phyloP scores from a whole-genome alignment of 2,888 invertebrate genomes.

The Lycophotia porphyrea region DNA sequence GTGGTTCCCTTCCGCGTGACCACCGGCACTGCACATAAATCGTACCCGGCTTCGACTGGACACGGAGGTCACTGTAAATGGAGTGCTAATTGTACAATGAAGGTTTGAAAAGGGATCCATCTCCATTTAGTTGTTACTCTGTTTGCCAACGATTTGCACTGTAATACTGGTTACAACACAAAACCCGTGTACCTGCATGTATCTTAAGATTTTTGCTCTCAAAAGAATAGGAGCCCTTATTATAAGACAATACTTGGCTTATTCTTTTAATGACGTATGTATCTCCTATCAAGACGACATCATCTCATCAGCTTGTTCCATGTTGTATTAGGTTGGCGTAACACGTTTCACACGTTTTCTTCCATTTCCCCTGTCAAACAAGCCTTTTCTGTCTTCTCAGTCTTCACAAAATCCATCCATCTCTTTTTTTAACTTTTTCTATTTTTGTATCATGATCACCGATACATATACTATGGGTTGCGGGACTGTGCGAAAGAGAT shows the following conservation, averaged over 20 bases:
- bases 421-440: neutral
- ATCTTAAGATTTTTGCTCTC: neutral
- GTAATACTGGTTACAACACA: neutral
- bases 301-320: neutral
- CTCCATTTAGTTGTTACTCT: neutral
- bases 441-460: neutral
- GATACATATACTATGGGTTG: no score
- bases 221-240: neutral
- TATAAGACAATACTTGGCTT: neutral
- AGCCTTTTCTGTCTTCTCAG: neutral
- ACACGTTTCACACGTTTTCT: neutral
- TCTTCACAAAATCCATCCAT: neutral
- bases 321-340: neutral
- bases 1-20: constrained; percentile 29
- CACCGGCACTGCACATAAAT: constrained; percentile 33
- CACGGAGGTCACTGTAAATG: neutral
- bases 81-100: constrained; percentile 11
- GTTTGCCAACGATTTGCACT: neutral
- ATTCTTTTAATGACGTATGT: neutral
- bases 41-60: constrained; percentile 2
- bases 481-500: no score
- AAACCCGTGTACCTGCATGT: neutral
- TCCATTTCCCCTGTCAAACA: neutral
- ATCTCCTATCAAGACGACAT: neutral
- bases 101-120: neutral